Evolutionary conservation across 2,888 invertebrate species (phyloP), one percentile per base, ranked within the genome.

Genomic region (Zygogramma bicolorata): DNA sequence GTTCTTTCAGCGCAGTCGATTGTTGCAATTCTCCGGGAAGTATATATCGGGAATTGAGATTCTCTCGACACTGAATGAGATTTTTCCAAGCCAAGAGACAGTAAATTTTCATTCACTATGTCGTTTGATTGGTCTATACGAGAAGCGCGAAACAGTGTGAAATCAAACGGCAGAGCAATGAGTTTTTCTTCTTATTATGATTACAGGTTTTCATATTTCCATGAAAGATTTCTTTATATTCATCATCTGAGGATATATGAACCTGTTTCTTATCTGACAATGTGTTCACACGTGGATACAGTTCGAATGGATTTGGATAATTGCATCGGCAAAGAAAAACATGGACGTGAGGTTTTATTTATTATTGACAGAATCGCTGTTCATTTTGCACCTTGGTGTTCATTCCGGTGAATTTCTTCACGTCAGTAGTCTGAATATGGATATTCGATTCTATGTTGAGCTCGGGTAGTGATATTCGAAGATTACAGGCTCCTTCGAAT

Each of bases 121-220:
- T 46, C 49, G 34, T 31, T 29, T 25, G 22, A 53, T 60, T 53
- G 20, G 40, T 61, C 49, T 63, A 18, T 18, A 59, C 7, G 46
- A 25, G 31, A 63, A 59, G 70, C 31, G 65, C 49, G 46, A n/a
- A n/a, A 27, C 65, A 65, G 38, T 70, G 60, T 70, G 60, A 60
- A 70, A 65, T 70, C 60, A 59, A 70, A 46, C 40, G 65, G 58
- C 65, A 34, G 49, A 65, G 40, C 20, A 31, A 29, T 27, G 29
- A 25, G 20, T 60, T 65, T 70, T 67, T 58, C 40, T 63, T 63
- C 62, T 63, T 63, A 42, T 62, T 69, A 61, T 53, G n/a, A 57
- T 68, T 57, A 62, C 27, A 8, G 22, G 20, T 38, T 42, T 63
- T 27, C 29, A 27, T 25, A 29, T 58, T 68, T 18, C 57, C 53